Conservation (phyloP, 2,888 invertebrate genomes). For the Papilio elwesi region DNA sequence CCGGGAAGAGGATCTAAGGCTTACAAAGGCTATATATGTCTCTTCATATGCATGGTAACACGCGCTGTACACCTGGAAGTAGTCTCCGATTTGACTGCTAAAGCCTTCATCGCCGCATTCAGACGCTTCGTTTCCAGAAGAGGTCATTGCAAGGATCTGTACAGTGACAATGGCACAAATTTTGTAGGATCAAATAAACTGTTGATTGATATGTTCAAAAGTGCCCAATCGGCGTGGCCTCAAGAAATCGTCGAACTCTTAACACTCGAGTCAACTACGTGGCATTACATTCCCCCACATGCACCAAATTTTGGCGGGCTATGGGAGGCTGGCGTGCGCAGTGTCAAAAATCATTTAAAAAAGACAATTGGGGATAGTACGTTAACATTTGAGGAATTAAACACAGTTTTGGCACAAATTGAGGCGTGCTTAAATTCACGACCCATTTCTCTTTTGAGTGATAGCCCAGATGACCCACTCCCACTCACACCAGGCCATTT, state of each 20-base stretch:
- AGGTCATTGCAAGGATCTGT: not conserved
- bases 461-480: too few species aligned
- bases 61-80: not conserved
- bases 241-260: not conserved
- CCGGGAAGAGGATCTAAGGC: constrained; percentile 1
- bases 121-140: constrained; percentile 12
- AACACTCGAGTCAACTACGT: not conserved
- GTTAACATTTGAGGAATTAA: not conserved
- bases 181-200: not conserved
- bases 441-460: too few species aligned
- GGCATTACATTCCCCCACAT: not conserved
- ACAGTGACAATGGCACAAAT: constrained; percentile 19
- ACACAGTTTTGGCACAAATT: too few species aligned
- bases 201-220: not conserved
- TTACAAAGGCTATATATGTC: constrained; percentile 4
- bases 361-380: not conserved
- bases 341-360: not conserved
- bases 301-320: constrained; percentile 4
- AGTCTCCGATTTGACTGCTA: not conserved
- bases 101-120: not conserved
- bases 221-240: not conserved
- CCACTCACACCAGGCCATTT: too few species aligned
- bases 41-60: not conserved
- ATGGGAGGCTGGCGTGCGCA: not conserved
- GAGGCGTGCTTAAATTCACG: too few species aligned